Evolutionary conservation across 92 coral and sea anemone species (phyloP).

Genomic region (Anthopleura xanthogrammica): DNA sequence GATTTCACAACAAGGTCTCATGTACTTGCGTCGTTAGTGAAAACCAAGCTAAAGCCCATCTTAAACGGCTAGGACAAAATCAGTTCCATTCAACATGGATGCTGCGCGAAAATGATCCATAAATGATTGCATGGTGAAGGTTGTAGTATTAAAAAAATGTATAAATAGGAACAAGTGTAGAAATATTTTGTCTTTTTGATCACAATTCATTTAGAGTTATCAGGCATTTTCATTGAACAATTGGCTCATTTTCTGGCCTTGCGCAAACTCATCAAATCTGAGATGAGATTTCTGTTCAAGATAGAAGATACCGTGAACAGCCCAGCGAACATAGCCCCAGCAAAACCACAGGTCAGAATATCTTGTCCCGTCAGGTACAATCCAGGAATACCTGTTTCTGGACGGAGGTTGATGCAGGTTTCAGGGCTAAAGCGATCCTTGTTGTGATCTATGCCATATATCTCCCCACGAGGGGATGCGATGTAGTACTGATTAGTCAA

Average conservation of each 20-base stretch:
- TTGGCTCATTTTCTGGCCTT: slow-evolving; percentile 25
- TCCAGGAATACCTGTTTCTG: slow-evolving; percentile 83
- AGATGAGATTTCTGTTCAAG: slow-evolving; percentile 64
- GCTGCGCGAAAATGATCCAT: too few relatives aligned
- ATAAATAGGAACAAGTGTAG: too few relatives aligned
- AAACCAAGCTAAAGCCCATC: too few relatives aligned
- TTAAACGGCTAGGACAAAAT: too few relatives aligned
- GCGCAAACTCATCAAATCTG: slow-evolving; percentile 61
- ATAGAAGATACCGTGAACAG: slow-evolving; percentile 75
- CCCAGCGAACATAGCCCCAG: slow-evolving; percentile 83
- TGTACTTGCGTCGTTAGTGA: too few relatives aligned
- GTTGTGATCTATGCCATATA: slow-evolving; percentile 92
- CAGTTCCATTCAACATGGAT: too few relatives aligned
- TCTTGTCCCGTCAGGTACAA: slow-evolving; percentile 88
- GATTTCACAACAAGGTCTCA: too few relatives aligned
- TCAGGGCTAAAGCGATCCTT: slow-evolving; percentile 77
- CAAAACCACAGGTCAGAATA: slow-evolving; percentile 78
- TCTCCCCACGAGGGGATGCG: slow-evolving; percentile 89
- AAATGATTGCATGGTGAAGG: too few relatives aligned
- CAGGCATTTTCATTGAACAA: background rate
- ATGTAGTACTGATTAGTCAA: slow-evolving; percentile 80
- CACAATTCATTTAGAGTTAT: too few relatives aligned
- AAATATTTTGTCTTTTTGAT: too few relatives aligned
- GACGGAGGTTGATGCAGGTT: slow-evolving; percentile 73
- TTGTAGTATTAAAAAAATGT: too few relatives aligned